Base-by-base conservation (phyloP, 2,797 vertebrate species). In the Sitta carolinensis region DNA sequence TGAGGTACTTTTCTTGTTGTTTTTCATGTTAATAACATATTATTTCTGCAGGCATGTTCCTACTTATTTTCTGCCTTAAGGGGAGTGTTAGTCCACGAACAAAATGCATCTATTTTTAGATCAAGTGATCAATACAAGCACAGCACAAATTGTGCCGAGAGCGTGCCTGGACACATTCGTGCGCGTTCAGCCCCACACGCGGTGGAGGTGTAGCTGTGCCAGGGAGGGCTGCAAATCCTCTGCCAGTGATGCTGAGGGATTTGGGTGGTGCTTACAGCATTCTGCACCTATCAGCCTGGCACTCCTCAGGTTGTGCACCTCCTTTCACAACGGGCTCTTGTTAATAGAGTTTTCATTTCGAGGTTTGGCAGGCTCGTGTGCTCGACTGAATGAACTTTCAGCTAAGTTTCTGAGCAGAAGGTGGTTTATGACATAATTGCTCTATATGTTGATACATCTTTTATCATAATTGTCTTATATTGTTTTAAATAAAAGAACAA, bases 401-500 rank as follows among this genome's bases (percentile, higher is more conserved):
- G 94, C 92, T 82, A 95, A 98, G 97, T 98, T 98, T 97, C 94
- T 72, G 95, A 97, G 96, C 95, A 80, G 20, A 79, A 87, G 95
- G 86, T 96, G 93, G 92, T 96, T 97, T 97, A 94, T 97, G 96
- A 95, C 96, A 97, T 98, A 97, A 97, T 98, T 95, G 96, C 94
- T 95, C 73, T 97, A 81, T 97, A 93, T 96, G 95, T 98, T 97
- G 97, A 94, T 97, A 96, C 91, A 95, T 97, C 96, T 98, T 97
- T 97, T 98, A 97, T 97, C 95, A 57, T 98, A 97, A 97, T 97
- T 95, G 90, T 95, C 97, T 97, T 95, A 78, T 92, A 96, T 97
- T 96, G 97, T 97, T 98, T 97, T 97, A 97, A 96, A 97, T 98
- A 96, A 98, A 97, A 97, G 96, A 97, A 90, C 89, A 89, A 84